Evolutionary conservation across 2,888 invertebrate genomes (phyloP).

Genomic region (Pemphredon lugubris): DNA sequence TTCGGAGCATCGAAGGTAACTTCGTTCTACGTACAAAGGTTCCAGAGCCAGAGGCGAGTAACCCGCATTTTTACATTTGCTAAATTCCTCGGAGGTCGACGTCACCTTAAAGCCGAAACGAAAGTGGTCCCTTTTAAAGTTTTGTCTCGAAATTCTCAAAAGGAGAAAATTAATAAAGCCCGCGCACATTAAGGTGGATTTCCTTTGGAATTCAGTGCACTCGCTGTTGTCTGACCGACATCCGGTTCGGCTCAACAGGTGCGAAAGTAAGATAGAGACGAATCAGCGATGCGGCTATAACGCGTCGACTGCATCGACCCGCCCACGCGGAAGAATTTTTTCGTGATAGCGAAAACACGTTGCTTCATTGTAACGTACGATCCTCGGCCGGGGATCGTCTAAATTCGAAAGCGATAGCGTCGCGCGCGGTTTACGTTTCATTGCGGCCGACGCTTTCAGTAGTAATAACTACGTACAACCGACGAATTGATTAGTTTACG

Average conservation of each 20-base stretch:
- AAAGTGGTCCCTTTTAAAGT: too few relatives aligned
- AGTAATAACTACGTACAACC: too few relatives aligned
- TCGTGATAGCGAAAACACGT: background rate
- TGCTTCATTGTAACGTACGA: background rate
- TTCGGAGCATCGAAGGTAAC: too few relatives aligned
- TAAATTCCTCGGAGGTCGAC: too few relatives aligned
- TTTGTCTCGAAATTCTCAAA: too few relatives aligned
- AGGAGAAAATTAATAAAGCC: background rate
- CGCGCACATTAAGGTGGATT: background rate
- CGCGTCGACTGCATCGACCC: background rate
- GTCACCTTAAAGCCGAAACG: too few relatives aligned
- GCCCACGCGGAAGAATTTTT: constrained; percentile 5
- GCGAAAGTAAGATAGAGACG: constrained; percentile 37
- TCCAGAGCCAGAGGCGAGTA: too few relatives aligned
- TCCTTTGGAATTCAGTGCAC: constrained; percentile 32
- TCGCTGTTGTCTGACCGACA: constrained; percentile 68
- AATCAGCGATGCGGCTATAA: background rate
- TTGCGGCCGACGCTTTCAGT: too few relatives aligned
- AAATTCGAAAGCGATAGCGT: background rate
- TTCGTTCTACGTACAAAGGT: too few relatives aligned
- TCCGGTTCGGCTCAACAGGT: constrained; percentile 65
- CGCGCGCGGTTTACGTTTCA: too few relatives aligned
- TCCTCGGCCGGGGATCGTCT: background rate
- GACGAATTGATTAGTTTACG: too few relatives aligned
- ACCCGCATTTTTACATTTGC: too few relatives aligned